These are phyloP conservation scores for Glomeris maerens DNA, from an alignment of 1,140 invertebrate genomes.

Conservation along the genomic window DNA sequence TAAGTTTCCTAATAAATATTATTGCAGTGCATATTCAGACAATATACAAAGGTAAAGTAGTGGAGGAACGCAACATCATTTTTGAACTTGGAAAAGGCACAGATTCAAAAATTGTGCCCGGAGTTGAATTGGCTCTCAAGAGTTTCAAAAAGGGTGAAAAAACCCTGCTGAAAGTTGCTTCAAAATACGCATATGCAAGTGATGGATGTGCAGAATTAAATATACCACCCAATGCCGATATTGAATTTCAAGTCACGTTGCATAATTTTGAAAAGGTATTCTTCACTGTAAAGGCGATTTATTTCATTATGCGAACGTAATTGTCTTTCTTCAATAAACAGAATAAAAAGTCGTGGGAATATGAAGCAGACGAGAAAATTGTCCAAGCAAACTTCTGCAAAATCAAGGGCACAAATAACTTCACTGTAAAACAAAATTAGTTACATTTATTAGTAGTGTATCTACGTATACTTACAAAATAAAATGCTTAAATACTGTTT, in stretches of 20 bases:
- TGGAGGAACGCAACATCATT: too few relatives aligned
- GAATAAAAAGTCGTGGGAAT: conserved; percentile 60
- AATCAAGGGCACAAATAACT: conserved; percentile 81
- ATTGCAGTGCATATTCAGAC: too few relatives aligned
- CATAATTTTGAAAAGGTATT: conserved; percentile 66
- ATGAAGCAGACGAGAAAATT: conserved; percentile 63
- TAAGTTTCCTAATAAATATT: too few relatives aligned
- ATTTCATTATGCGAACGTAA: background rate
- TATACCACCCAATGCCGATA: conserved; percentile 60
- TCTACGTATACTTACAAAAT: background rate
- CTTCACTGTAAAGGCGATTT: conserved; percentile 5
- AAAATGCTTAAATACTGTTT: background rate
- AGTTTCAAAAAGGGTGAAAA: conserved; percentile 72
- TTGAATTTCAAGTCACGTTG: conserved; percentile 68
- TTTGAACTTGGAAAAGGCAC: conserved; percentile 76
- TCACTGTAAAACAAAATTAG: conserved; percentile 35
- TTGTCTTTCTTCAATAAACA: conserved; percentile 21
- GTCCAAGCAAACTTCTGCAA: conserved; percentile 68
- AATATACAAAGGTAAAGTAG: too few relatives aligned
- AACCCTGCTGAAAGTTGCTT: conserved; percentile 54
- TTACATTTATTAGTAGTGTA: background rate
- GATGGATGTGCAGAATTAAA: conserved; percentile 51
- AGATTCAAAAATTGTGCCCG: conserved; percentile 55
- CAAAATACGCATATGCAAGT: conserved; percentile 66
- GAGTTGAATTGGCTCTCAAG: conserved; percentile 68